phyloP scores from a whole-genome alignment of 2,113 vertebrate species.

The Herpailurus yagouaroundi region DNA sequence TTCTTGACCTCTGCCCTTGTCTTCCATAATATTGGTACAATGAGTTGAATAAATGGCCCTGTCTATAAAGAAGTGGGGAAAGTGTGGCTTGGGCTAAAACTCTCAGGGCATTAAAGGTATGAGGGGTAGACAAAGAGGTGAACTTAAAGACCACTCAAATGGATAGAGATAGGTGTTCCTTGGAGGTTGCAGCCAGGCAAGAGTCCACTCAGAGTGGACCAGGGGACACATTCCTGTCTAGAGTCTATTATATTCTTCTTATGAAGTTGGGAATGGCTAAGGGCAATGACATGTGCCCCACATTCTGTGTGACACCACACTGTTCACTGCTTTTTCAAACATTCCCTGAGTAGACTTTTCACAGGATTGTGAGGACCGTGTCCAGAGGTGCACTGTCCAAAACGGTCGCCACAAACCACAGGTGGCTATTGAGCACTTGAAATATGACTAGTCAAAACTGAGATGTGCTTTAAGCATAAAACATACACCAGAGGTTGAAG shows the following conservation, averaged over 20 bases:
- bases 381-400: not conserved
- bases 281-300: not conserved
- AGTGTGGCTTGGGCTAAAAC: not conserved
- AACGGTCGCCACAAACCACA: not conserved
- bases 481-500: rapidly evolving
- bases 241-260: not conserved
- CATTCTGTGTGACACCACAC: not conserved
- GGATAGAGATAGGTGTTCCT: not conserved
- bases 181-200: not conserved
- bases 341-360: not conserved
- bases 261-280: not conserved
- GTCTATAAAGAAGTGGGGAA: constrained; percentile 3
- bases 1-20: constrained; percentile 57
- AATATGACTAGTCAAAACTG: not conserved
- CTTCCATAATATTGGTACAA: constrained; percentile 35
- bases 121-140: not conserved
- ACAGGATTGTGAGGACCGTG: not conserved
- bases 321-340: not conserved
- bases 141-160: not conserved
- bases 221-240: not conserved
- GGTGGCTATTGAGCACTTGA: not conserved
- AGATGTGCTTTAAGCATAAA: not conserved
- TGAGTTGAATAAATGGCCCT: constrained; percentile 27
- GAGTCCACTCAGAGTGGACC: not conserved
- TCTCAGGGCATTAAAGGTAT: not conserved